phyloP scores from a whole-genome alignment of 2,113 vertebrate species.

The Neofelis nebulosa region DNA sequence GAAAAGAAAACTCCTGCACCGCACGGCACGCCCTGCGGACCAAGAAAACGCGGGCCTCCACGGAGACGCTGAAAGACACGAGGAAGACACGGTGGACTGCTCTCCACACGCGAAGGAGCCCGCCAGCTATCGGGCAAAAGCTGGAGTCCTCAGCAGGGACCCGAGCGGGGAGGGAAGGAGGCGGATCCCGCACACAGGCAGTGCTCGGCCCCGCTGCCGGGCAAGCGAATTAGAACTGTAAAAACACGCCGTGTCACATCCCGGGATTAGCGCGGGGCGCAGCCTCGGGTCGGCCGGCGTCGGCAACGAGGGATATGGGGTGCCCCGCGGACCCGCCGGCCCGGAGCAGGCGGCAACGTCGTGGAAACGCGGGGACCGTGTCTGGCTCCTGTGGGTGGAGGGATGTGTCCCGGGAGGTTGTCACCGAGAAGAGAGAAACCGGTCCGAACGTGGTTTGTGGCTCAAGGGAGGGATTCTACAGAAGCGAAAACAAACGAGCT shows the following conservation, averaged over 20 bases:
- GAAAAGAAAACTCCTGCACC: background rate
- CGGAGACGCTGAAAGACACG: too few relatives aligned
- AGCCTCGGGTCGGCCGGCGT: rapidly evolving
- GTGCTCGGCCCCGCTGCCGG: background rate
- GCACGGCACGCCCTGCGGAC: background rate
- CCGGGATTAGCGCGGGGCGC: rapidly evolving
- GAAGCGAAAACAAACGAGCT: background rate
- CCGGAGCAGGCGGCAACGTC: rapidly evolving
- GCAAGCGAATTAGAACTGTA: background rate
- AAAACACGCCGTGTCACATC: rapidly evolving
- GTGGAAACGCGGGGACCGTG: rapidly evolving
- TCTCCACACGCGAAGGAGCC: background rate
- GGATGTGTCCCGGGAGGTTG: rapidly evolving
- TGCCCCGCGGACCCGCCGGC: rapidly evolving
- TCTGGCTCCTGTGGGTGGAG: rapidly evolving
- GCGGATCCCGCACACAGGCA: rapidly evolving
- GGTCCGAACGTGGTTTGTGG: rapidly evolving
- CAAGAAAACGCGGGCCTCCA: background rate
- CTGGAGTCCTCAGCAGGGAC: background rate
- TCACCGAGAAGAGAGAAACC: background rate
- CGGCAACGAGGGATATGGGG: rapidly evolving
- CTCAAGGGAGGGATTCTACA: rapidly evolving
- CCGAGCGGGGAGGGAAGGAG: background rate
- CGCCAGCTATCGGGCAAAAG: too few relatives aligned
- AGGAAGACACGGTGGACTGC: too few relatives aligned